A percentile compares a stretch with the other conserved stretches of the same genome.
Evolutionary conservation across 2,888 invertebrate genomes (phyloP).

Genomic region (Suillia variegata): DNA sequence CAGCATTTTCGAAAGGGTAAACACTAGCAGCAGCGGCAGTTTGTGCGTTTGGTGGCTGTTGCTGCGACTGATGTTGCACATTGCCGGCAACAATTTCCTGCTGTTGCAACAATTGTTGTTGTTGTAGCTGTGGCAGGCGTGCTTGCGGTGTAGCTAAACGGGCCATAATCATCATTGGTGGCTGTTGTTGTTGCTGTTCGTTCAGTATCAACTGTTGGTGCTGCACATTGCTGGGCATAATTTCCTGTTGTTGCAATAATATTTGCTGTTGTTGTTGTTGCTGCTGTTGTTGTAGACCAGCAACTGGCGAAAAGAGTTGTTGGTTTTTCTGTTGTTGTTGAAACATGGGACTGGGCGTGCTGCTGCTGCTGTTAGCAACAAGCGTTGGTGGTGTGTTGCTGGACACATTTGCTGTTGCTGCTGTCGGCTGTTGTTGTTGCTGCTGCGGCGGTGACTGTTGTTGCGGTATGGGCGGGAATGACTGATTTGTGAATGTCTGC

Average conservation of each 20-base stretch:
- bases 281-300: conserved; percentile 14
- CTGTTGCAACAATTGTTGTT: conserved; percentile 28
- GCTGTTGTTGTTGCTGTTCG: conserved; percentile 39
- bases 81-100: conserved; percentile 34
- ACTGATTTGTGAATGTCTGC: conserved; percentile 86
- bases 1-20: conserved; percentile 45
- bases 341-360: conserved; percentile 35
- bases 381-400: conserved; percentile 26
- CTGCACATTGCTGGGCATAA: conserved; percentile 18
- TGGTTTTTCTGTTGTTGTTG: conserved; percentile 34
- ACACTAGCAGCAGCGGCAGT: conserved; percentile 17
- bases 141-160: conserved; percentile 39
- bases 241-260: conserved; percentile 14
- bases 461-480: conserved; percentile 64
- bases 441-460: conserved; percentile 31
- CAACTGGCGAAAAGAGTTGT: conserved; percentile 46
- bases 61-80: conserved; percentile 16
- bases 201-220: conserved; percentile 32
- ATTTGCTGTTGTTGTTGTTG: conserved; percentile 8
- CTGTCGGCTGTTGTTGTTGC: conserved; percentile 2
- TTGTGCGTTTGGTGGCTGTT: conserved; percentile 12
- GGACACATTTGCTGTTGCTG: conserved; percentile 20
- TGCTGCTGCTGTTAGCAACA: too few relatives aligned
- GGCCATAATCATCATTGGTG: conserved; percentile 47
- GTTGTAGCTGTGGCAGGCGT: conserved; percentile 8